Conservation (phyloP, 2,888 invertebrate genomes). For the Drosophila neonasuta region DNA sequence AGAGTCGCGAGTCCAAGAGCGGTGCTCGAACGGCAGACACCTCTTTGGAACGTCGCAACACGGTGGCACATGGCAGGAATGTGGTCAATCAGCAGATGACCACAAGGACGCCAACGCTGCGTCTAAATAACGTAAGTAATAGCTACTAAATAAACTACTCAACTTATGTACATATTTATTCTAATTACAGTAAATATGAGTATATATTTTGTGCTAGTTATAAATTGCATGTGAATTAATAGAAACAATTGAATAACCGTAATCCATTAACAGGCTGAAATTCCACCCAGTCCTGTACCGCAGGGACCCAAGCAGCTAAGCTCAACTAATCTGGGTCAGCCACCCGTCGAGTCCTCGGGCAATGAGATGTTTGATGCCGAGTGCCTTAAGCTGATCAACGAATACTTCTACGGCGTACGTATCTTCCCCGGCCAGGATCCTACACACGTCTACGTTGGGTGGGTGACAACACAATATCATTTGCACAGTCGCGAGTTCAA, state of each 20-base stretch:
- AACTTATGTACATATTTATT: no score
- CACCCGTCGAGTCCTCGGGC: slow-evolving; percentile 90
- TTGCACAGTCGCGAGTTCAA: slow-evolving; percentile 95
- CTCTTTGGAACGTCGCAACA: slow-evolving; percentile 81
- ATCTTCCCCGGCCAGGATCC: slow-evolving; percentile 83
- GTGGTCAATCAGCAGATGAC: slow-evolving; percentile 83
- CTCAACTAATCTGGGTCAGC: slow-evolving; percentile 84
- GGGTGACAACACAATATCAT: slow-evolving; percentile 99
- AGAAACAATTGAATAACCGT: not conserved
- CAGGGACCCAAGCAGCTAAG: slow-evolving; percentile 87
- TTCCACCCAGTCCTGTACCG: slow-evolving; percentile 80
- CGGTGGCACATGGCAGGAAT: slow-evolving; percentile 83
- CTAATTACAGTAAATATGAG: no score
- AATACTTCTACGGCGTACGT: slow-evolving; percentile 95
- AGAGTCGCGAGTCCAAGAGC: slow-evolving; percentile 85
- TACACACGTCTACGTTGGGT: slow-evolving; percentile 94
- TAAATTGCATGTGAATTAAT: no score
- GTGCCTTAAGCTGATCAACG: slow-evolving; percentile 95
- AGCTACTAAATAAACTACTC: no score
- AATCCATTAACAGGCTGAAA: slow-evolving; percentile 61
- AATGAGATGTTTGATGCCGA: slow-evolving; percentile 94
- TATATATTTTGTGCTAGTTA: no score
- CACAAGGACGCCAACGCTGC: slow-evolving; percentile 83
- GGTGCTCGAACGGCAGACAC: slow-evolving; percentile 72
- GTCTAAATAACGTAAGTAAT: slow-evolving; percentile 80